A percentile compares a stretch with the other conserved stretches of the same genome.
phyloP scores from a whole-genome alignment of 2,113 vertebrate species.

The Phaethornis superciliosus region DNA sequence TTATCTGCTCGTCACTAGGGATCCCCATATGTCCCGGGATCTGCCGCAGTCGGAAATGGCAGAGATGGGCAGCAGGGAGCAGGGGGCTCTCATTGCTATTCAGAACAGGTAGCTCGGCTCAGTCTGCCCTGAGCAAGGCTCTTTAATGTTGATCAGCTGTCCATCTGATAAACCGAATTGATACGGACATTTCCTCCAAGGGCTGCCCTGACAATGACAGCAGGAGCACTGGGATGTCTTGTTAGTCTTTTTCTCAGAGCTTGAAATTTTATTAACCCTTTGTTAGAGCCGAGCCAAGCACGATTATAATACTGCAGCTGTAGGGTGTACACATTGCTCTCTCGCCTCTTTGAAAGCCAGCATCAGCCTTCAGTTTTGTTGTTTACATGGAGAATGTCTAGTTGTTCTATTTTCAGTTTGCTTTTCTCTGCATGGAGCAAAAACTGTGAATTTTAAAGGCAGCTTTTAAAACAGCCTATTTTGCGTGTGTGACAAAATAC shows the following conservation, averaged over 20 bases:
- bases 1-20: constrained; percentile 80
- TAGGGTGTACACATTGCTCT: not conserved
- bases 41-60: constrained; percentile 67
- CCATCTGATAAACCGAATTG: constrained; percentile 78
- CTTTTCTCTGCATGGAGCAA: not conserved
- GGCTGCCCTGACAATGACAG: constrained; percentile 75
- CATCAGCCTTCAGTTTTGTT: not conserved
- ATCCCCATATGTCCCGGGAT: constrained; percentile 82
- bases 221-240: constrained; percentile 70
- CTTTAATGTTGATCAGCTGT: constrained; percentile 83
- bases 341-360: not conserved
- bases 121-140: constrained; percentile 79
- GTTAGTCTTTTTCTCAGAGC: constrained; percentile 66
- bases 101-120: constrained; percentile 74
- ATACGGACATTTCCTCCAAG: constrained; percentile 74
- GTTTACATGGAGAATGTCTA: not conserved
- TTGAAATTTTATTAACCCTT: constrained; percentile 74
- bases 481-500: not conserved
- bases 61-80: constrained; percentile 61
- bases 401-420: not conserved
- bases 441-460: not conserved
- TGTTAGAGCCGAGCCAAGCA: not conserved
- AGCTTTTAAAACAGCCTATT: not conserved
- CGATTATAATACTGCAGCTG: not conserved
- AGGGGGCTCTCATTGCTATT: constrained; percentile 81